A percentile compares a stretch with the other conserved stretches of the same genome.
Evolutionary conservation across 1,140 invertebrate genomes (phyloP).

Genomic region (Anoplophora glabripennis): DNA sequence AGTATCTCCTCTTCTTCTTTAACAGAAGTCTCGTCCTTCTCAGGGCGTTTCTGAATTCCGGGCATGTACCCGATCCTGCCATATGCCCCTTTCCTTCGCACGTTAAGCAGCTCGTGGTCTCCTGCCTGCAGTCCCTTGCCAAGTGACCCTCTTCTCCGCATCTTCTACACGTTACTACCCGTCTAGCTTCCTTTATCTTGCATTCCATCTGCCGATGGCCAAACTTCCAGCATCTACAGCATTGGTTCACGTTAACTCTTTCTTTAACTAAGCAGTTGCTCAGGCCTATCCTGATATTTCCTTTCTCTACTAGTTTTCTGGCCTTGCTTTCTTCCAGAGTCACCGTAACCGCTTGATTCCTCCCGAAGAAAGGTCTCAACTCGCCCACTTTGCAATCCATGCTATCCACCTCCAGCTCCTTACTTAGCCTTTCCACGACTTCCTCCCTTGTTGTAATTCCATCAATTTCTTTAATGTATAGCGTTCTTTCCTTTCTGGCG

Average conservation of each 20-base stretch:
- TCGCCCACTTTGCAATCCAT: conserved; percentile 12
- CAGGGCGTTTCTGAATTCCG: conserved; percentile 2
- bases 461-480: no score
- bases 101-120: conserved; percentile 2
- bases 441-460: no score
- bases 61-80: background rate
- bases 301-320: background rate
- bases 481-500: no score
- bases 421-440: no score
- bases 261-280: conserved; percentile 15
- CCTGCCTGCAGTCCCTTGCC: background rate
- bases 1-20: background rate
- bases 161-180: conserved; percentile 12
- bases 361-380: conserved; percentile 6
- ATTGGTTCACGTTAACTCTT: conserved; percentile 15
- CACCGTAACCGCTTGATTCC: conserved; percentile 12
- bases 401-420: no score
- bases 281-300: conserved; percentile 14
- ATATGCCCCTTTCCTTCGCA: conserved; percentile 7
- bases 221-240: conserved; percentile 22
- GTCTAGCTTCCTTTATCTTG: conserved; percentile 13
- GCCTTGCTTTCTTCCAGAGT: background rate
- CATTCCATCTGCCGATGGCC: conserved; percentile 18
- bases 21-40: no score
- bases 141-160: conserved; percentile 20